These are phyloP conservation scores for Momotus momota DNA, from an alignment of 2,797 vertebrate species.

Conservation along the genomic window DNA sequence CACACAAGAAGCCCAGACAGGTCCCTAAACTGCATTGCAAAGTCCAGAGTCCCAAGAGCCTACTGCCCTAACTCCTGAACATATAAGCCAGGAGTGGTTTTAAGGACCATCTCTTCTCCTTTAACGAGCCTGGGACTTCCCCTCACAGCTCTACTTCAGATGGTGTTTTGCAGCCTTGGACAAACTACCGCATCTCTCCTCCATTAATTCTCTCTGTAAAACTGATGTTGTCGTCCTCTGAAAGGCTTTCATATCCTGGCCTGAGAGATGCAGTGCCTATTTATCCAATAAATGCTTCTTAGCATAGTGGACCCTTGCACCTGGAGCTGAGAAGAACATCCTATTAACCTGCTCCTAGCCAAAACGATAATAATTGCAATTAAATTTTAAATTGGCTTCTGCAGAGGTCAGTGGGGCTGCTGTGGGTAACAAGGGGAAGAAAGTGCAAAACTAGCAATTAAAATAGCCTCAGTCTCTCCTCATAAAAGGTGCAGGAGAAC, in stretches of 20 bases:
- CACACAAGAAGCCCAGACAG: not conserved
- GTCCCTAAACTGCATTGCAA: not conserved
- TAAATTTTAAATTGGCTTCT: constrained; percentile 5
- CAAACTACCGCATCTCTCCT: not conserved
- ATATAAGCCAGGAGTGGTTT: not conserved
- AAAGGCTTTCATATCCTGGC: not conserved
- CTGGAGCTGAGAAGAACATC: not conserved
- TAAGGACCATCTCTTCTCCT: not conserved
- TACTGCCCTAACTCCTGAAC: not conserved
- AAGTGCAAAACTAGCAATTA: constrained; percentile 12
- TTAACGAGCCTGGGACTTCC: not conserved
- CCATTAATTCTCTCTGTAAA: not conserved
- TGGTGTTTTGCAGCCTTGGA: not conserved
- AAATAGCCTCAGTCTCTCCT: not conserved
- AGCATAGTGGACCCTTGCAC: not conserved
- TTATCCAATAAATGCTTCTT: not conserved
- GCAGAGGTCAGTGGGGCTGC: constrained; percentile 16
- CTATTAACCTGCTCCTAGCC: not conserved
- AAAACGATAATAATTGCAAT: constrained; percentile 13
- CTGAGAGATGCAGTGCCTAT: not conserved
- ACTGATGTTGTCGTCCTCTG: not conserved
- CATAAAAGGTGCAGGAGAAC: not conserved
- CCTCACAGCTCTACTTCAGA: accelerated
- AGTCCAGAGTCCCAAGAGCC: not conserved
- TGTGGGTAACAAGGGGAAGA: not conserved